Evolutionary conservation across 2,113 vertebrate species (phyloP).

Genomic region (Lipotes vexillifer): DNA sequence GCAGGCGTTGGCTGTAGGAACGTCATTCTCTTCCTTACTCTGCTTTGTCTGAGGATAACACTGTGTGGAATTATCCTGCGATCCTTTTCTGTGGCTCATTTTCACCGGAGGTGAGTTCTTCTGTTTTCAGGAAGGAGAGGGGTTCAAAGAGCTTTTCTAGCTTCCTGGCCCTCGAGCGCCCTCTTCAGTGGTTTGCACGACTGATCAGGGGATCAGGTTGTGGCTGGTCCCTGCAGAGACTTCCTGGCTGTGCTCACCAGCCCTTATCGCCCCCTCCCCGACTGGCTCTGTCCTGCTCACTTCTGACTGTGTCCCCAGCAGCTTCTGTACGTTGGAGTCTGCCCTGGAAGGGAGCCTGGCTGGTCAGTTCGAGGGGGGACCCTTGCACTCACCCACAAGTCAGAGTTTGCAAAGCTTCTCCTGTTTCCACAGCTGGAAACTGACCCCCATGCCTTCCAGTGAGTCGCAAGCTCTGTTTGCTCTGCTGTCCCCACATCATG

Average conservation of each 20-base stretch:
- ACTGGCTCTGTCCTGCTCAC: neutral
- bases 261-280: accelerated
- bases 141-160: accelerated
- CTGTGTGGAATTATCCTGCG: accelerated
- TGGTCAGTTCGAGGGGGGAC: neutral
- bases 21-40: too few species aligned
- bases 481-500: neutral
- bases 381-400: neutral
- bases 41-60: neutral
- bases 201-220: accelerated
- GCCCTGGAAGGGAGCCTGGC: neutral
- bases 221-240: neutral
- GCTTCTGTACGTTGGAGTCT: too few species aligned
- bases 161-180: neutral
- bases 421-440: accelerated
- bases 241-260: accelerated
- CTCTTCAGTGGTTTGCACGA: neutral
- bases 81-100: neutral
- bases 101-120: neutral
- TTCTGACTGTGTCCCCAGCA: neutral
- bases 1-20: neutral
- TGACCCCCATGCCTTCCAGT: neutral
- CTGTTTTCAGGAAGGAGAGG: neutral
- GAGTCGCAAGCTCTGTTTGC: neutral
- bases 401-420: neutral